Evolutionary conservation across 2,113 vertebrate genomes (phyloP), one percentile per base, ranked within the genome.

Genomic region (Puntigrus tetrazona): DNA sequence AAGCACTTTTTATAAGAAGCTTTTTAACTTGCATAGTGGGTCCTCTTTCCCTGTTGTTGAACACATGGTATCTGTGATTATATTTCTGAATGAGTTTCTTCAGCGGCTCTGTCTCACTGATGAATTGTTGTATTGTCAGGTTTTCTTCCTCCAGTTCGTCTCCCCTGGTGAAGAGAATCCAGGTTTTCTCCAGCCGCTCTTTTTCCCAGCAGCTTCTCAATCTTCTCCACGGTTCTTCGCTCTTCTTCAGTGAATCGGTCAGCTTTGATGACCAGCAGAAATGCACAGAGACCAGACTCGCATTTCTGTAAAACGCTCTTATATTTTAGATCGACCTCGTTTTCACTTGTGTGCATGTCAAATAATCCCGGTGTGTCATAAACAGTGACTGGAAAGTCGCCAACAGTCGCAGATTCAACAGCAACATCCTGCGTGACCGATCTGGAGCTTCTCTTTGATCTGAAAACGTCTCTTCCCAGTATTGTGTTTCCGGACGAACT

Each of bases 1-100:
- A n/a, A 69, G 47, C 16, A 50, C 16, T 86, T 41, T n/a, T 88
- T 84, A n/a, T 85, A 80, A 76, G 81, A 8, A 20, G 86, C 73
- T n/a, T 16, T 16, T 50, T 4, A 3, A 50, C 47, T 50, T 50
- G 47, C 3, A 3, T 4, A 50, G 2, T 50, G 0, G 13, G 57
- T 61, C n/a, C 57, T 61, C 4, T 27, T 8, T 1, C 11, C 57
- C 11, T 61, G 57, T 61, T 61, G 57, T 61, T 27, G 57, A 61
- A 61, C 22, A 61, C 57, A 61, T 61, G 57, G 57, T 61, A 47
- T 47, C 45, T 14, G 3, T 47, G 45, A 47, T 47, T 13, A 47
- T 59, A 25, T 59, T 59, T 59, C 10, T 61, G 57, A 61, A 61
- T 7, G 10, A 61, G 20, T 27, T 25, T 61, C 7, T 61, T 9